Percentiles rank a stretch among this genome's conserved stretches.
Conservation (phyloP, 2,888 invertebrate species). For the Icerya purchasi region DNA sequence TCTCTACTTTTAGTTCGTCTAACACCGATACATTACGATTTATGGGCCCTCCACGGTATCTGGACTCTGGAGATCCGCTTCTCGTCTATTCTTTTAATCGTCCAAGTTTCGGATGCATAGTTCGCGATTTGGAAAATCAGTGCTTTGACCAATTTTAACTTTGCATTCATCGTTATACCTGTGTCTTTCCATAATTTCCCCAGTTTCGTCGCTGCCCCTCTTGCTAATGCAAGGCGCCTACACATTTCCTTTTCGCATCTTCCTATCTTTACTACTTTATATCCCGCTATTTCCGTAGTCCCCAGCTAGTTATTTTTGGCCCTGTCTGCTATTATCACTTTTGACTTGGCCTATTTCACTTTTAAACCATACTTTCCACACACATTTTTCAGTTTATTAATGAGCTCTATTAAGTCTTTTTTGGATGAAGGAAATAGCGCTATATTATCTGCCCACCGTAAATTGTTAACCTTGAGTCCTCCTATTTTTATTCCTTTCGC, state of each 20-base stretch:
- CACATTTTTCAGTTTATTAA: neutral
- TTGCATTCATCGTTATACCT: no score
- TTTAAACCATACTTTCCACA: neutral
- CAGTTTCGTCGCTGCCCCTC: neutral
- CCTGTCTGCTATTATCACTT: neutral
- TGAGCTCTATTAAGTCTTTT: neutral
- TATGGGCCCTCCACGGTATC: neutral
- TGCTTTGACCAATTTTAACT: no score
- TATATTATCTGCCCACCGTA: constrained; percentile 9
- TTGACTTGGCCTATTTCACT: no score
- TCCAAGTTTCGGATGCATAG: no score
- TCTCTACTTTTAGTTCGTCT: neutral
- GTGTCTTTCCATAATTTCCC: no score
- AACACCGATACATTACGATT: neutral
- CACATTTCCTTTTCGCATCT: neutral
- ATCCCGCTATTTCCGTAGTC: neutral
- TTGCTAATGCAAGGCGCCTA: neutral
- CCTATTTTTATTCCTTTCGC: no score
- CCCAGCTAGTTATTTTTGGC: neutral
- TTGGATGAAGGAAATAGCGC: neutral
- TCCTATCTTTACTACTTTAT: neutral
- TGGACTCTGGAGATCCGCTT: no score
- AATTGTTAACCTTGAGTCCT: constrained; percentile 1
- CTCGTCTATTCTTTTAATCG: no score
- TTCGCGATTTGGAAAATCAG: no score